Base-by-base conservation (phyloP, 2,113 vertebrate species). In the Dipodomys ordii region DNA sequence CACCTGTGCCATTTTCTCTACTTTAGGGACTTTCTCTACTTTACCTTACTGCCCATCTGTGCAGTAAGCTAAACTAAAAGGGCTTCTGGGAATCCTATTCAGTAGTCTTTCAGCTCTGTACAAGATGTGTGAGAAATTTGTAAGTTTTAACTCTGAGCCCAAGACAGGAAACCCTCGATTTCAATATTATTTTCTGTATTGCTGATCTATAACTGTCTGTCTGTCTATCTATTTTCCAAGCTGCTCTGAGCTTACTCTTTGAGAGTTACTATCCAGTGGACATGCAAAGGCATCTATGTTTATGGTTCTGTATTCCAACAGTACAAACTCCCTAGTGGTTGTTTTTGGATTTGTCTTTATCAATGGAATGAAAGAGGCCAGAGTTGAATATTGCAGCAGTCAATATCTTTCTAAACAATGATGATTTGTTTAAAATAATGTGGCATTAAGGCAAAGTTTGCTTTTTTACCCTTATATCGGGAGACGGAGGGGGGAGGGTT, bases 301-400 rank as follows among this genome's bases (percentile, higher is more conserved):
- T 27, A 11, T 0, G 4, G 39, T 49, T 83, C 69, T 79, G 22
- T 46, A 20, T 60, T 83, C 22, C 23, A 22, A 69, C 13, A 39
- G 67, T 81, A 77, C 18, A 72, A 85, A 83, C 20, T 71, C 74
- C 35, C 57, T 44, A 20, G 32, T 76, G 46, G 49, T 25, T 86
- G 83, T 88, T 83, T 87, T 53, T 79, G 44, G 90, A 72, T 13
- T 69, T 85, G 79, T 68, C 64, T 78, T 76, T 67, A 86, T 1
- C 49, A 69, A 79, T 3, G 30, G 22, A 89, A 83, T n/a, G 19
- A 8, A 82, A 78, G 78, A 73, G 28, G 46, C 60, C 68, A n/a
- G 16, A 67, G 78, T 78, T 28, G 67, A 72, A 22, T 27, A 65
- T 32, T 85, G 49, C 2, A 27, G 22, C 20, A 64, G 25, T 65